Evolutionary conservation across 2,113 vertebrate species (phyloP).

Genomic region (Falco punctatus): DNA sequence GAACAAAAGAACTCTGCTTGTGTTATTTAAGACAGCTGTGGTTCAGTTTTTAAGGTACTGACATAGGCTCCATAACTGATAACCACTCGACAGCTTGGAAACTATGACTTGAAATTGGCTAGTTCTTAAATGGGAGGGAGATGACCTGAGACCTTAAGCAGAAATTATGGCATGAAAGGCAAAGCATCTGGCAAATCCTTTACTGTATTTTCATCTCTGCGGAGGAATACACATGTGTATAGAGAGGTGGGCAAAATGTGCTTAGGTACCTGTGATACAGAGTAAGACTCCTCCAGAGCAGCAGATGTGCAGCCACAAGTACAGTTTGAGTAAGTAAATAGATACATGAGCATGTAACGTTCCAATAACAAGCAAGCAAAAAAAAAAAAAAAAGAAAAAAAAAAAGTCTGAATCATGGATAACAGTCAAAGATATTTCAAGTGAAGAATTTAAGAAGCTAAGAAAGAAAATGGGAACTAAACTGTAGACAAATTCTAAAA

Average conservation of each 20-base stretch:
- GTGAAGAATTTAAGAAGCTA: not conserved
- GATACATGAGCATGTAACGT: not conserved
- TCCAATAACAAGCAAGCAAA: not conserved
- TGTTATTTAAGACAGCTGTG: not conserved
- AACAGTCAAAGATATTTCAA: not conserved
- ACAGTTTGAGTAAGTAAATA: not conserved
- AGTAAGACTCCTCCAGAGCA: not conserved
- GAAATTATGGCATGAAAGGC: not conserved
- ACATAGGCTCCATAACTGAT: not conserved
- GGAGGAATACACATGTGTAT: fast-evolving
- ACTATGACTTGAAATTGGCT: not conserved
- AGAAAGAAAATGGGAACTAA: not conserved
- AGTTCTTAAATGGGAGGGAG: not conserved
- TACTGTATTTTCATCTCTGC: not conserved
- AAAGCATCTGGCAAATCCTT: not conserved
- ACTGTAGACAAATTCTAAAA: not conserved
- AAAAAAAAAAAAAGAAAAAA: too few species aligned
- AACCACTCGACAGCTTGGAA: not conserved
- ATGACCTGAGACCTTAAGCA: not conserved
- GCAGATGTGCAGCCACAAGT: not conserved
- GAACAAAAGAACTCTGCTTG: not conserved
- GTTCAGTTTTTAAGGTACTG: not conserved
- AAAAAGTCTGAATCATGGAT: not conserved
- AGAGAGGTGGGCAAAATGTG: not conserved
- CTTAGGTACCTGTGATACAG: not conserved